phyloP scores from a whole-genome alignment of 2,888 invertebrate genomes.

The Eupithecia inturbata region DNA sequence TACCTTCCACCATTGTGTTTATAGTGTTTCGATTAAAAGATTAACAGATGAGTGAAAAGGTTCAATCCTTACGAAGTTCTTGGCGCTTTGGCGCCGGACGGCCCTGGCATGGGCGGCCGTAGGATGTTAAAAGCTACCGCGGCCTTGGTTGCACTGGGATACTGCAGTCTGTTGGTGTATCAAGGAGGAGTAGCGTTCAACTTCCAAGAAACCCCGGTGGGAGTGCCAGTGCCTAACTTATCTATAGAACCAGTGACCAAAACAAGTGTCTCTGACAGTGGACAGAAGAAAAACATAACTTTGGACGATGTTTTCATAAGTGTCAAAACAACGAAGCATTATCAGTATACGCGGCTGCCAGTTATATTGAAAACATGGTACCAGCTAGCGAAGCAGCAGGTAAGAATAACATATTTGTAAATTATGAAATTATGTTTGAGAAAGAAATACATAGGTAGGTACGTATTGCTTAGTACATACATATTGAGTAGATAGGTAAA shows the following conservation, averaged over 20 bases:
- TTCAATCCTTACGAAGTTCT: constrained; percentile 63
- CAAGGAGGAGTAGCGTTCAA: constrained; percentile 82
- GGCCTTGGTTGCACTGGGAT: constrained; percentile 82
- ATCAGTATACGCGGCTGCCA: constrained; percentile 92
- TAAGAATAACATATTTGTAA: constrained; percentile 69
- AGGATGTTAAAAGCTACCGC: constrained; percentile 80
- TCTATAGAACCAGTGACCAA: constrained; percentile 82
- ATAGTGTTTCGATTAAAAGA: constrained; percentile 71
- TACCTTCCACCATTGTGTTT: constrained; percentile 56
- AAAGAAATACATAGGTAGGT: background rate
- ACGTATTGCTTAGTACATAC: no score
- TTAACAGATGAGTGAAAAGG: constrained; percentile 80
- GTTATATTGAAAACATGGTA: constrained; percentile 98
- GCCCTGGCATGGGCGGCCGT: constrained; percentile 77
- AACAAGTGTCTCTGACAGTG: constrained; percentile 68
- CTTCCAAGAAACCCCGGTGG: constrained; percentile 78
- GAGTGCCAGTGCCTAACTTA: constrained; percentile 74
- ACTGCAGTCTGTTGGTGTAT: constrained; percentile 85
- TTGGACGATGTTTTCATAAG: constrained; percentile 96
- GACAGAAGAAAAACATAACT: constrained; percentile 84
- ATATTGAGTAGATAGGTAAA: background rate
- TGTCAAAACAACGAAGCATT: constrained; percentile 96
- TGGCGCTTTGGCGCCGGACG: constrained; percentile 72
- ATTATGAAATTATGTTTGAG: background rate
- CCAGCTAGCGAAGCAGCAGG: constrained; percentile 95